Conservation (phyloP, 2,888 invertebrate genomes). For the Steromphala cineraria region DNA sequence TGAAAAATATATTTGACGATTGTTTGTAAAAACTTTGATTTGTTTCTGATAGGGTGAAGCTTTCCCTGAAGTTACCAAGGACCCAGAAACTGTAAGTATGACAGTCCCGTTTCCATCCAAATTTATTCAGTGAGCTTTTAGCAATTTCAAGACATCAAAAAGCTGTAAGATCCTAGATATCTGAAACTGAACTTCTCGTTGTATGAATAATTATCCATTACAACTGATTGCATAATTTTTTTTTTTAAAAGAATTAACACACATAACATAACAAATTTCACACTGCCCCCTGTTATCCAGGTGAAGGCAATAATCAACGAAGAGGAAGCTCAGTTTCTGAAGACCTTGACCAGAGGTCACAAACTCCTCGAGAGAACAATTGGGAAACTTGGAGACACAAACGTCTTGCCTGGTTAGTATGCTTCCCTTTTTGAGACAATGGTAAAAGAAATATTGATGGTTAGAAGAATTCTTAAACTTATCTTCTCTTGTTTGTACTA, state of each 20-base stretch:
- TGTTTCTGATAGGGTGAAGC: slow-evolving; percentile 77
- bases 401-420: slow-evolving; percentile 84
- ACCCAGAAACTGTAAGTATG: slow-evolving; percentile 86
- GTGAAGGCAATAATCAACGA: slow-evolving; percentile 95
- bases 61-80: slow-evolving; percentile 85
- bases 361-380: slow-evolving; percentile 93
- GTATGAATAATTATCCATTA: too few species aligned
- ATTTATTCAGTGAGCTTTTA: background rate
- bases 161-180: too few species aligned
- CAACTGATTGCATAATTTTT: too few species aligned
- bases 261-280: too few species aligned
- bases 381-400: slow-evolving; percentile 83
- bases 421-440: too few species aligned
- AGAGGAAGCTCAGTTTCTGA: slow-evolving; percentile 97
- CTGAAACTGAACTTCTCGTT: too few species aligned
- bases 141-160: background rate
- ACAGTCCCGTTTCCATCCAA: background rate
- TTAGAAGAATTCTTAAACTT: too few species aligned
- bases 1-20: too few species aligned
- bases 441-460: too few species aligned
- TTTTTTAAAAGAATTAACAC: too few species aligned
- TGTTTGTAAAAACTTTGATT: background rate
- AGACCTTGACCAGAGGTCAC: slow-evolving; percentile 93
- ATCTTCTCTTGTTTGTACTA: too few species aligned
- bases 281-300: slow-evolving; percentile 46